Base-by-base conservation (phyloP, 2,888 invertebrate species). In the Abrostola triplasia region DNA sequence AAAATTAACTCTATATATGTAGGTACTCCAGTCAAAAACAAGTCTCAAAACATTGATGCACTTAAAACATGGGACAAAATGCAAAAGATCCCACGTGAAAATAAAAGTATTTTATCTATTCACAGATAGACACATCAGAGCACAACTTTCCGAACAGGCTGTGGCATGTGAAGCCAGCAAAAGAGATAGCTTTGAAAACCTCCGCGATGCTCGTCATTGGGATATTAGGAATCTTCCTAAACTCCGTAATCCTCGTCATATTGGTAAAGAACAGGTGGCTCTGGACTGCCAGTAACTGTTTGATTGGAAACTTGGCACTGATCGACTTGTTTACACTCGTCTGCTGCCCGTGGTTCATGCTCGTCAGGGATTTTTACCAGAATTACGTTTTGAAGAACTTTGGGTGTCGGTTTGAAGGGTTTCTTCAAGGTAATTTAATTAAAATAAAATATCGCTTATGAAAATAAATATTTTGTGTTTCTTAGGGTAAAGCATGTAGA, bases 321-420 rank as follows among this genome's bases (percentile, higher is more conserved):
- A 96, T 97, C 0, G 97, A 98, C 86, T 89, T 97, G 13, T 81
- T 96, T 0, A 96, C 96, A 0, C 86, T 97, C 5, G 68, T 97
- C 0, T 90, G 97, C 9, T 97, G 97, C 59, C 97, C 98, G 0
- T 96, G 96, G 95, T 96, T 98, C 80, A 96, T 97, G 90, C 91
- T 98, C 70, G 95, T 96, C 11, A 94, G 96, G 49, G 97, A 98
- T 85, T 96, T 97, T 80, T 97, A 96, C 82, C 98, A 98, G 90
- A 97, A 97, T 79, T 98, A 96, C 87, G 95, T 96, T 71, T 89
- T 98, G 64, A 97, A 97, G 13, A 91, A 93, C 10, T 95, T 97
- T 61, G 97, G 97, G 8, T 98, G 98, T 85, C 96, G 96, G 75
- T 95, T 96, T 77, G 98, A 98, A 88, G 97, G 97, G 1, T 97